phyloP scores from a whole-genome alignment of 2,888 invertebrate species.

The Stenodera caucasica region DNA sequence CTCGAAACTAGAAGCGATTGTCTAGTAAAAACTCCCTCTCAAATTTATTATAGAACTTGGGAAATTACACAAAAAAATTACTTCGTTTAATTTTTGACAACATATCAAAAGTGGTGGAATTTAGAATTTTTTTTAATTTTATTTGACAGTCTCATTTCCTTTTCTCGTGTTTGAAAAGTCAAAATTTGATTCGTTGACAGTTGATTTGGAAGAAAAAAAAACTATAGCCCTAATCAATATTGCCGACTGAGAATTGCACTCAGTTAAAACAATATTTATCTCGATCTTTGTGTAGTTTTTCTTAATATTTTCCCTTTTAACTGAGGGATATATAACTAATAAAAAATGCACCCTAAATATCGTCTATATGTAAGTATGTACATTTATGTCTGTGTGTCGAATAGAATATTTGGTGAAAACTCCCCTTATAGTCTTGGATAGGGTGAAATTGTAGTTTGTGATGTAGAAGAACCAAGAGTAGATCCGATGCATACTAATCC shows the following conservation, averaged over 20 bases:
- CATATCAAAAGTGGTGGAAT: neutral
- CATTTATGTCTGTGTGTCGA: neutral
- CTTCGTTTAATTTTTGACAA: neutral
- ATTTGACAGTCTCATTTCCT: conserved; percentile 1
- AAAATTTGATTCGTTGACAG: neutral
- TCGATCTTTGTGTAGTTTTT: neutral
- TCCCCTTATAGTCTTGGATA: neutral
- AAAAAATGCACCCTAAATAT: conserved; percentile 1
- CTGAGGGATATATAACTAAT: neutral
- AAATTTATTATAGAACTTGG: neutral
- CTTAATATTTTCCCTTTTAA: neutral
- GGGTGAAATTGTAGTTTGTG: neutral
- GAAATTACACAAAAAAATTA: neutral
- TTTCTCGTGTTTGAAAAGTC: neutral
- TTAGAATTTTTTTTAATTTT: neutral
- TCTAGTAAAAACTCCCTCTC: neutral
- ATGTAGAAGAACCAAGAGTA: neutral
- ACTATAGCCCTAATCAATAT: too few relatives aligned
- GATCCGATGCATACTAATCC: neutral
- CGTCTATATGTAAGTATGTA: neutral
- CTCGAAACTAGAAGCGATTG: neutral
- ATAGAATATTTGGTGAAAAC: neutral
- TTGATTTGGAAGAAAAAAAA: too few relatives aligned
- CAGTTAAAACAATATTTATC: conserved; percentile 54
- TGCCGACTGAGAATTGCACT: conserved; percentile 53